Percentiles rank a stretch among this genome's conserved stretches.
These are phyloP conservation scores for Cylindroiulus punctatus DNA, from an alignment of 2,888 invertebrate genomes.

Conservation along the genomic window DNA sequence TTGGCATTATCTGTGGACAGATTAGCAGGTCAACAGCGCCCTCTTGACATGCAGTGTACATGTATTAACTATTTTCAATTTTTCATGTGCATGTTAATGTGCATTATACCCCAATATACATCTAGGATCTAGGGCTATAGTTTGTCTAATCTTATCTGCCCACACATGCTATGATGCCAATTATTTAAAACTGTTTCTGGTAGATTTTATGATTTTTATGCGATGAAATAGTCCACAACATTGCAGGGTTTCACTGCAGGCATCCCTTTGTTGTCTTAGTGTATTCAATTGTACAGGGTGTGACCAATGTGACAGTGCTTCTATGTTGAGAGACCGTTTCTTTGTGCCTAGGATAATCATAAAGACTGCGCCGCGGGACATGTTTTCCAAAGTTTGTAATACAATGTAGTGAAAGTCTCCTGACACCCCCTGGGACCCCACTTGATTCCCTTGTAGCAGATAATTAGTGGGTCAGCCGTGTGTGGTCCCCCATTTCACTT, in stretches of 20 bases:
- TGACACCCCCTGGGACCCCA: constrained; percentile 8
- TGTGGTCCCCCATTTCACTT: constrained; percentile 17
- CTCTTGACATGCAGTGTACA: too few species aligned
- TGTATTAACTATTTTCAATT: too few species aligned
- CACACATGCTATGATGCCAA: too few species aligned
- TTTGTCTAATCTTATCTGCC: too few species aligned
- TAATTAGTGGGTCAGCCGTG: constrained; percentile 1
- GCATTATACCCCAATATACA: too few species aligned
- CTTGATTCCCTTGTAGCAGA: constrained; percentile 2
- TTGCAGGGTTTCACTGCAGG: neutral
- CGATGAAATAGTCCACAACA: too few species aligned
- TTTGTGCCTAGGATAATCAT: neutral
- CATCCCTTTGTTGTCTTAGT: neutral
- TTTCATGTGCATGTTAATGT: too few species aligned
- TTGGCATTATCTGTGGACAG: too few species aligned
- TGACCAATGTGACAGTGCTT: neutral
- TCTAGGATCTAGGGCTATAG: too few species aligned
- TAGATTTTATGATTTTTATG: too few species aligned
- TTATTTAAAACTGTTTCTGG: too few species aligned
- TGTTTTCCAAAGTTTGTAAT: neutral
- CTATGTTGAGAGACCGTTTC: neutral
- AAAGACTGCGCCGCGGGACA: neutral
- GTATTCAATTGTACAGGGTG: neutral
- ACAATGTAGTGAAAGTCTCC: neutral
- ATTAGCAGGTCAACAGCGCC: too few species aligned